Conservation (phyloP, 1,140 invertebrate species). For the Leucophenga varia region DNA sequence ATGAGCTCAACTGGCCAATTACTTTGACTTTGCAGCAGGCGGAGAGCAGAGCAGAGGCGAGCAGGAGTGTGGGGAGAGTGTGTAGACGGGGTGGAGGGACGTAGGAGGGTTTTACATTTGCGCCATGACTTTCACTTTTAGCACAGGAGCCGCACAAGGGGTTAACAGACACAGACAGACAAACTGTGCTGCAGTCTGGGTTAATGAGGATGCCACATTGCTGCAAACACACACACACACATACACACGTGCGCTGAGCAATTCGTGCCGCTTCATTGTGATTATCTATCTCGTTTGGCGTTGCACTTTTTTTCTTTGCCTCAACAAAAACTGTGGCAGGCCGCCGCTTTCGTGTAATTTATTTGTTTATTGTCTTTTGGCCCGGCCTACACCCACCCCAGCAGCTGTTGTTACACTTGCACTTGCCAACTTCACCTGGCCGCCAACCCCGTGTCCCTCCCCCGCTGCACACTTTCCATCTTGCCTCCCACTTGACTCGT, state of each 20-base stretch:
- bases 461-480: constrained; percentile 11
- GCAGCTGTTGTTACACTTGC: constrained; percentile 45
- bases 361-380: constrained; percentile 53
- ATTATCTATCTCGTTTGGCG: constrained; percentile 40
- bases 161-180: neutral
- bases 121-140: constrained; percentile 48
- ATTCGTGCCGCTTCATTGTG: constrained; percentile 50
- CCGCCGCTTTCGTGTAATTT: constrained; percentile 45
- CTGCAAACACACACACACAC: too few species aligned
- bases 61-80: neutral
- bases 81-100: neutral
- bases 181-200: constrained; percentile 21
- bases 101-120: constrained; percentile 27
- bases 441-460: constrained; percentile 7
- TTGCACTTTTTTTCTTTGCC: constrained; percentile 25
- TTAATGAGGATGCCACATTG: constrained; percentile 53
- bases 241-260: too few species aligned
- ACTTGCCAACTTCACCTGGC: constrained; percentile 35
- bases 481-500: constrained; percentile 16
- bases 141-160: constrained; percentile 3
- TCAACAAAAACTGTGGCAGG: constrained; percentile 36
- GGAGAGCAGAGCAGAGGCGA: constrained; percentile 1
- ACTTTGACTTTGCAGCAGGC: constrained; percentile 18
- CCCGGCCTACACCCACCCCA: constrained; percentile 19
- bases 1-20: constrained; percentile 29